Percentiles rank a stretch among this genome's conserved stretches.
These are phyloP conservation scores for Pterocles orientalis DNA, from an alignment of 2,113 vertebrate species.

Conservation along the genomic window DNA sequence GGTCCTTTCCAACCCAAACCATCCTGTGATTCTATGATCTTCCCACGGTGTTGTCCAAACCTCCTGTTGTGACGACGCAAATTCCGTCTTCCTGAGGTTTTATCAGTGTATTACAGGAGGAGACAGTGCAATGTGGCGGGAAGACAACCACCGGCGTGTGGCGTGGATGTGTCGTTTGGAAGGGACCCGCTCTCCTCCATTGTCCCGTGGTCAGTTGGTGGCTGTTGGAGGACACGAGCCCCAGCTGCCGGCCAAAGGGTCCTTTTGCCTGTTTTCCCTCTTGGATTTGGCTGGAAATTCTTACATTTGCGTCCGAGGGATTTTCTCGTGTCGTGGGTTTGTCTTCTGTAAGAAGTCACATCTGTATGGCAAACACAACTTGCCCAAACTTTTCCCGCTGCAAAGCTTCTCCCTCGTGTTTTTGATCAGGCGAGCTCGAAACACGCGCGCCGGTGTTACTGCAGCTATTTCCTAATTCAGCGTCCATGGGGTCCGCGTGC, in stretches of 20 bases:
- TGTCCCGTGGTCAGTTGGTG: fast-evolving
- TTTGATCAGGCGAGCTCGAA: not conserved
- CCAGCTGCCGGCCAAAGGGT: not conserved
- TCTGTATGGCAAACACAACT: not conserved
- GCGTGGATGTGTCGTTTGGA: fast-evolving
- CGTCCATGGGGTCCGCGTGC: not conserved
- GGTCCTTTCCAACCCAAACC: too few relatives aligned
- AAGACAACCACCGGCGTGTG: fast-evolving
- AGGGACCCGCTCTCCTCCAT: not conserved
- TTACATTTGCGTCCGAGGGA: not conserved
- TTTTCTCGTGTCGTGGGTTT: not conserved
- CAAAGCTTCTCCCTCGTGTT: not conserved
- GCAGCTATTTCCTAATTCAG: not conserved
- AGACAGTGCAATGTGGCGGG: fast-evolving
- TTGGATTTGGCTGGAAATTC: not conserved
- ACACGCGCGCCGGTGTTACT: not conserved
- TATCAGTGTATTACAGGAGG: fast-evolving
- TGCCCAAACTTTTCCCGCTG: not conserved
- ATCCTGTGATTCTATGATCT: not conserved
- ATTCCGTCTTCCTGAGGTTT: not conserved
- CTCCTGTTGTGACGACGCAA: not conserved
- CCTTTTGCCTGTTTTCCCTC: fast-evolving
- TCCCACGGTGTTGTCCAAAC: not conserved
- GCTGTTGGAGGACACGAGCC: not conserved
- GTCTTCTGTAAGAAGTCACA: not conserved